Percentiles rank a stretch among this genome's conserved stretches.
Evolutionary conservation across 1,140 invertebrate species (phyloP).

Genomic region (Cheumatopsyche charites): DNA sequence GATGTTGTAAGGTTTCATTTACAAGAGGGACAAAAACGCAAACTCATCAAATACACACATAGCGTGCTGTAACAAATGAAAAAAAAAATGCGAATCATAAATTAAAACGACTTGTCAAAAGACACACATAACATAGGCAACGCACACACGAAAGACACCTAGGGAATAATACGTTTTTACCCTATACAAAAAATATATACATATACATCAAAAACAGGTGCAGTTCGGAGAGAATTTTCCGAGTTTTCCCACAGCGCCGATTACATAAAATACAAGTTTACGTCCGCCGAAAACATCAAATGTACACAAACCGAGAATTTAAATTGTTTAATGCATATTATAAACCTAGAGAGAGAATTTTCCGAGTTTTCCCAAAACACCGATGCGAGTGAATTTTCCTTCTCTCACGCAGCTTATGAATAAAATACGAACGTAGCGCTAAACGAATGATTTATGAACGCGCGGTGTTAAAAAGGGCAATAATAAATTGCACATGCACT

Average conservation of each 20-base stretch:
- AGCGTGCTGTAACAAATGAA: not conserved
- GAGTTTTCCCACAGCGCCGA: not conserved
- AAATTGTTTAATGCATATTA: no score
- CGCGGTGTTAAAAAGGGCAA: no score
- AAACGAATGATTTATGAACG: no score
- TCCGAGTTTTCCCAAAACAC: no score
- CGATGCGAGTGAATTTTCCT: no score
- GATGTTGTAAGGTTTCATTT: no score
- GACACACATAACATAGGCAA: no score
- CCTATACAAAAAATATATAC: not conserved
- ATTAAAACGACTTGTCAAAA: constrained; percentile 10
- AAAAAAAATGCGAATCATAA: not conserved
- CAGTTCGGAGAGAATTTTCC: not conserved
- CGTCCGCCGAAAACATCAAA: not conserved
- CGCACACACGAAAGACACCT: not conserved
- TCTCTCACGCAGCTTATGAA: no score
- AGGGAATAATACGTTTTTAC: not conserved
- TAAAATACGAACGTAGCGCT: no score
- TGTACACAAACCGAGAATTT: no score
- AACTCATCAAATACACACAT: not conserved
- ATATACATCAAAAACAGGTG: not conserved
- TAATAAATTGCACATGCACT: no score
- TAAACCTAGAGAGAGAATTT: no score
- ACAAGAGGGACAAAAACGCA: not conserved
- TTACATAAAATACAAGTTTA: not conserved